Conservation (phyloP, 2,888 invertebrate genomes). For the Malachius bipustulatus region DNA sequence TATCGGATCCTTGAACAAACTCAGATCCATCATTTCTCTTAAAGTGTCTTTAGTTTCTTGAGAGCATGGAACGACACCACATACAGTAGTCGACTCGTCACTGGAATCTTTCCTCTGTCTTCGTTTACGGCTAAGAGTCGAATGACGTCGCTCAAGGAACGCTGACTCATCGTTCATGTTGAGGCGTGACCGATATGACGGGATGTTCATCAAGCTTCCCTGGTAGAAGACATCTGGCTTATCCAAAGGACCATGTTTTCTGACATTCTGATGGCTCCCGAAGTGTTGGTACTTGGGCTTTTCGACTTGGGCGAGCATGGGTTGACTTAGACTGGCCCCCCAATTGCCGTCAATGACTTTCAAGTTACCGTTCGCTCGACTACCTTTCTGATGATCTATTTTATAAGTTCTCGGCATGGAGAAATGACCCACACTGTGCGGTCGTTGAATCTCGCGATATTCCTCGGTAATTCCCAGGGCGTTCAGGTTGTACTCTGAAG, state of each 20-base stretch:
- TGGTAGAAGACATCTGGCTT: slow-evolving; percentile 84
- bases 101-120: slow-evolving; percentile 15
- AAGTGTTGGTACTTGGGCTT: slow-evolving; percentile 27
- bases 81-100: slow-evolving; percentile 25
- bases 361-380: slow-evolving; percentile 22
- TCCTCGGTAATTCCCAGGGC: slow-evolving; percentile 18
- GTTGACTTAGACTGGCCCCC: slow-evolving; percentile 56
- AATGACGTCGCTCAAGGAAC: slow-evolving; percentile 23
- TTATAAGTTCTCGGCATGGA: slow-evolving; percentile 23
- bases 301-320: slow-evolving; percentile 40
- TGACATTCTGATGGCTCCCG: slow-evolving; percentile 41
- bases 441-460: slow-evolving; percentile 38
- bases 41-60: slow-evolving; percentile 59
- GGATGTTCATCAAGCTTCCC: slow-evolving; percentile 50
- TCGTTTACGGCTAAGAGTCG: slow-evolving; percentile 21
- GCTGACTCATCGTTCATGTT: slow-evolving; percentile 26
- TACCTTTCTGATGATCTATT: too few species aligned
- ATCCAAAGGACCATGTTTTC: slow-evolving; percentile 56
- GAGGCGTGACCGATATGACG: slow-evolving; percentile 29
- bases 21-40: slow-evolving; percentile 74
- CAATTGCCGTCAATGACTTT: slow-evolving; percentile 25
- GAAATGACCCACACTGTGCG: slow-evolving; percentile 47
- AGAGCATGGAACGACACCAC: slow-evolving; percentile 48
- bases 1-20: slow-evolving; percentile 69
- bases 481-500: slow-evolving; percentile 28